These are phyloP conservation scores for Andrena minutula DNA, from an alignment of 2,888 invertebrate species.

Conservation along the genomic window DNA sequence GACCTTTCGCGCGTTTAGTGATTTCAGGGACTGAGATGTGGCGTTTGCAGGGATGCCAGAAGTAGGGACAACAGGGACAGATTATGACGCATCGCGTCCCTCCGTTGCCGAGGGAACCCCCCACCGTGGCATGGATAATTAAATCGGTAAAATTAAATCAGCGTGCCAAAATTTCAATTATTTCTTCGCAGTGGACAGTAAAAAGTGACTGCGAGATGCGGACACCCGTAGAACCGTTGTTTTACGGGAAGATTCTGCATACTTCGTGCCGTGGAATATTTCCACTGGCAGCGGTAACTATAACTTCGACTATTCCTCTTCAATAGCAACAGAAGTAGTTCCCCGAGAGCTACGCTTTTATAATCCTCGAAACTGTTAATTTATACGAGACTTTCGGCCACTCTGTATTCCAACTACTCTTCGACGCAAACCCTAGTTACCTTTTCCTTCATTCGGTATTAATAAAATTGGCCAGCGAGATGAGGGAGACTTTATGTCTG, in stretches of 20 bases:
- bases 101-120: no score
- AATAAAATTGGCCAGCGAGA: not conserved
- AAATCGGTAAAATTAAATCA: not conserved
- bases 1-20: no score
- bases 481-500: not conserved
- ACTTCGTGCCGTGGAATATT: slow-evolving; percentile 14
- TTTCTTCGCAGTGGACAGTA: not conserved
- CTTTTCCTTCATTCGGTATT: slow-evolving; percentile 1
- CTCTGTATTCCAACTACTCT: slow-evolving; percentile 15
- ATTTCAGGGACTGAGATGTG: no score
- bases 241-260: slow-evolving; percentile 20
- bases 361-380: slow-evolving; percentile 12
- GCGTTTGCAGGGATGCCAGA: no score
- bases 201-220: not conserved
- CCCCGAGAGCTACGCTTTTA: not conserved
- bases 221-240: not conserved
- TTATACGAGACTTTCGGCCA: slow-evolving; percentile 13
- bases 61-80: no score
- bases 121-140: no score
- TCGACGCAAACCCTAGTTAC: slow-evolving; percentile 24
- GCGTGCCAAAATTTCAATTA: slow-evolving; percentile 16
- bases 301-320: not conserved
- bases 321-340: slow-evolving; percentile 11
- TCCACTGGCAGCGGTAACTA: not conserved
- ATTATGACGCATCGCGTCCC: no score